Conservation (phyloP, 1,140 invertebrate species). For the Apis dorsata region DNA sequence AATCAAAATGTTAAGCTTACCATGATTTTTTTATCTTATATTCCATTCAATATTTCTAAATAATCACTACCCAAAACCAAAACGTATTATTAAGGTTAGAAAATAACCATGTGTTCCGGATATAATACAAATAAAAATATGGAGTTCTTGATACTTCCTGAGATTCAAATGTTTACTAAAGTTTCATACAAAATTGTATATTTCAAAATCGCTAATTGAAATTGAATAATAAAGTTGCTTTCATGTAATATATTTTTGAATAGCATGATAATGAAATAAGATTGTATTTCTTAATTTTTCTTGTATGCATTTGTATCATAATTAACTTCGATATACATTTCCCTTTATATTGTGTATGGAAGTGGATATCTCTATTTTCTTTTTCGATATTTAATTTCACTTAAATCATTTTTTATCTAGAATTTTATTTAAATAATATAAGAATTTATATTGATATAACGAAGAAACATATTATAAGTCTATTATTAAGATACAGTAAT, state of each 20-base stretch:
- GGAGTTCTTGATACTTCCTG: constrained; percentile 34
- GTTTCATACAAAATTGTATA: background rate
- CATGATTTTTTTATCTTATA: constrained; percentile 25
- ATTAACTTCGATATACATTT: background rate
- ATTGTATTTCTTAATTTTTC: background rate
- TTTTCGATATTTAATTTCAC: constrained; percentile 11
- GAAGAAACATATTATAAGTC: background rate
- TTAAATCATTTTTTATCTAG: background rate
- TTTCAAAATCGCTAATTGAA: background rate
- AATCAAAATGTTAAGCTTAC: background rate
- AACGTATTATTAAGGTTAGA: constrained; percentile 19
- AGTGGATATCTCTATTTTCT: background rate
- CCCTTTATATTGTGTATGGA: constrained; percentile 5
- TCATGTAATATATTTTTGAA: background rate
- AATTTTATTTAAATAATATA: background rate
- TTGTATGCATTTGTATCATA: background rate
- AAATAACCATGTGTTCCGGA: constrained; percentile 52
- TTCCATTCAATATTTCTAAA: constrained; percentile 35
- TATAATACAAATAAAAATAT: constrained; percentile 3
- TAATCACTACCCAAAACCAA: background rate
- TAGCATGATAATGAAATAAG: background rate
- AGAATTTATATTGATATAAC: background rate
- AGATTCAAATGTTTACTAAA: constrained; percentile 2
- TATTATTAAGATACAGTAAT: background rate
- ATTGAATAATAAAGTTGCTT: background rate